phyloP scores from a whole-genome alignment of 2,797 vertebrate genomes.

The Sandelia bainsii region DNA sequence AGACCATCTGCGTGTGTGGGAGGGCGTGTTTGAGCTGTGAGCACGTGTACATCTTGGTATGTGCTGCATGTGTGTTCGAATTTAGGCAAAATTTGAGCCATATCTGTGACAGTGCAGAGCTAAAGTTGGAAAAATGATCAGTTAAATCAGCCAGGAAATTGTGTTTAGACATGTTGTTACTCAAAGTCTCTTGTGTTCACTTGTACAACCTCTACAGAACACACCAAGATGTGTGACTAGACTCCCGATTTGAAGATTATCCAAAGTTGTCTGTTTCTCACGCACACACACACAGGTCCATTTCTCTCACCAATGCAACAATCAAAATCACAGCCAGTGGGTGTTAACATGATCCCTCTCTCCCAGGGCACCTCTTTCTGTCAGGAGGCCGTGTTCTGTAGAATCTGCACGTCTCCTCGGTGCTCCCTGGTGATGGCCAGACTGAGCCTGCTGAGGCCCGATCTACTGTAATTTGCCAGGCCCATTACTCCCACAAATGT shows the following conservation, averaged over 20 bases:
- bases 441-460: constrained; percentile 57
- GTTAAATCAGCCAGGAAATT: constrained; percentile 62
- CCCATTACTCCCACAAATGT: constrained; percentile 77
- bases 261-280: constrained; percentile 35
- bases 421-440: constrained; percentile 56
- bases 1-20: constrained; percentile 71
- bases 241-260: constrained; percentile 56
- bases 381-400: constrained; percentile 52
- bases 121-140: constrained; percentile 56
- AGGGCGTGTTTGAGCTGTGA: constrained; percentile 39
- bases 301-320: constrained; percentile 15
- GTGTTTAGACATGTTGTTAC: constrained; percentile 54
- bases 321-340: constrained; percentile 40
- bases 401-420: constrained; percentile 59
- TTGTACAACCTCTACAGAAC: constrained; percentile 36
- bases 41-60: constrained; percentile 23
- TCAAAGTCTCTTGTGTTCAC: constrained; percentile 35
- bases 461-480: constrained; percentile 75
- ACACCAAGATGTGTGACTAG: constrained; percentile 46
- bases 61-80: constrained; percentile 14
- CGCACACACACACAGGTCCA: background rate
- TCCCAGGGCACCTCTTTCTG: constrained; percentile 20
- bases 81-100: constrained; percentile 18
- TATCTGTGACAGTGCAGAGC: constrained; percentile 15
- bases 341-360: constrained; percentile 39